Percentiles rank a stretch among this genome's conserved stretches.
Conservation (phyloP, 2,797 vertebrate species). For the Acropternis orthonyx region DNA sequence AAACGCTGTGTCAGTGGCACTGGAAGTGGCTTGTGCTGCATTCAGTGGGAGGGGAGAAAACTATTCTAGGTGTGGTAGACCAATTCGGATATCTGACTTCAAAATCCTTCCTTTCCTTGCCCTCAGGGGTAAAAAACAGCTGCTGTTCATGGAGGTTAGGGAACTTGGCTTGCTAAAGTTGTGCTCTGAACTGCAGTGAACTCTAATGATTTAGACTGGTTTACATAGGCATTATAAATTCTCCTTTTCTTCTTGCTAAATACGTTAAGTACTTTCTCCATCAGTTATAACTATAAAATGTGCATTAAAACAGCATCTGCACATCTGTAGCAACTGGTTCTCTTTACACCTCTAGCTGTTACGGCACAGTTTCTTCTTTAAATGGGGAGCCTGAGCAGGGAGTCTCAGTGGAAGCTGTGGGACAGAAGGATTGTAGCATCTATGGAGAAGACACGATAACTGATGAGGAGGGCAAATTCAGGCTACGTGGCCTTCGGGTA, state of each 20-base stretch:
- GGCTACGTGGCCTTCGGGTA: conserved; percentile 93
- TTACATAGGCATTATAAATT: not conserved
- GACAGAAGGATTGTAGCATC: conserved; percentile 88
- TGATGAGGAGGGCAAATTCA: conserved; percentile 92
- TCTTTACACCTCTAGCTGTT: conserved; percentile 81
- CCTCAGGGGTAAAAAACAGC: not conserved
- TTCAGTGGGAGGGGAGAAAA: not conserved
- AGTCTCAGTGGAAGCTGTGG: conserved; percentile 91
- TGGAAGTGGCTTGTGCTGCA: not conserved
- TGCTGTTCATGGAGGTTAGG: not conserved
- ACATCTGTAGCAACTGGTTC: not conserved
- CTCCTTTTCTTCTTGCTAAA: not conserved
- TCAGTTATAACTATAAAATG: not conserved
- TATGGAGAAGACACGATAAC: conserved; percentile 96
- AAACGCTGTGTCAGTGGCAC: not conserved
- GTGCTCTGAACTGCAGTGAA: not conserved
- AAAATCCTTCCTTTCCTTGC: not conserved
- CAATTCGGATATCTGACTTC: not conserved
- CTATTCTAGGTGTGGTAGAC: not conserved
- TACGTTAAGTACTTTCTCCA: not conserved
- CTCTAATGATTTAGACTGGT: not conserved
- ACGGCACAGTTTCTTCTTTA: conserved; percentile 90
- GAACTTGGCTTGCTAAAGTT: not conserved
- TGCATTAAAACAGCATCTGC: not conserved
- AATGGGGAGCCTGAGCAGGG: conserved; percentile 95